Evolutionary conservation across 2,113 vertebrate species (phyloP), one percentile per base, ranked within the genome.

Genomic region (Hippocampus mohnikei): DNA sequence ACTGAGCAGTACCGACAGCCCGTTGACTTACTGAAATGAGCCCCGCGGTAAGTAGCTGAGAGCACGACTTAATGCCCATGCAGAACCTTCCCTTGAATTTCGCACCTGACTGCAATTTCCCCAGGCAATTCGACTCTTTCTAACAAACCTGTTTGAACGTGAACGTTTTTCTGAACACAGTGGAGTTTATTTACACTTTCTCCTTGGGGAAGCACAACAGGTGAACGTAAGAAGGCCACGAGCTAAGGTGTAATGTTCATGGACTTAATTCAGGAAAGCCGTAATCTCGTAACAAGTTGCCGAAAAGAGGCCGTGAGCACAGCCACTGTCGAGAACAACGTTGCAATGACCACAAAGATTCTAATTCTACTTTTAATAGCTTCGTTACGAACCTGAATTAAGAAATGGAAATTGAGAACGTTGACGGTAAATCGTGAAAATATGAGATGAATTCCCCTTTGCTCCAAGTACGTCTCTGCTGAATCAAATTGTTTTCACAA

Each of bases 1-100:
- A 4, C 29, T 23, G 46, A 62, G 53, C 21, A 50, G 20, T 74
- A 13, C 33, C 21, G 53, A 37, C 53, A 53, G 73, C 27, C 69
- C 11, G 66, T 27, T 18, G 66, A 20, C 68, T 41, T 50, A 44
- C 63, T 65, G 63, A 25, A 46, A 65, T 65, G 63, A 46, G 10
- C 53, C 66, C 23, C 21, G 37, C 41, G 12, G 80, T 82, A 65
- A 88, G 86, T 58, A 42, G n/a, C 74, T 58, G 63, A 27, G n/a
- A n/a, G 46, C 12, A 53, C 60, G 50, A 60, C 56, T 52, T 48
- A 63, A 8, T 74, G 13, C 21, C 33, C 37, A 63, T 52, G 44
- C 41, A 40, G 0, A 76, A 68, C 70, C 21, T 56, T 69, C 71
- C 46, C 67, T 64, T 53, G 40, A 75, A 70, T 0, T 66, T 71